Evolutionary conservation across 2,797 vertebrate species (phyloP).

Genomic region (Helostoma temminkii): DNA sequence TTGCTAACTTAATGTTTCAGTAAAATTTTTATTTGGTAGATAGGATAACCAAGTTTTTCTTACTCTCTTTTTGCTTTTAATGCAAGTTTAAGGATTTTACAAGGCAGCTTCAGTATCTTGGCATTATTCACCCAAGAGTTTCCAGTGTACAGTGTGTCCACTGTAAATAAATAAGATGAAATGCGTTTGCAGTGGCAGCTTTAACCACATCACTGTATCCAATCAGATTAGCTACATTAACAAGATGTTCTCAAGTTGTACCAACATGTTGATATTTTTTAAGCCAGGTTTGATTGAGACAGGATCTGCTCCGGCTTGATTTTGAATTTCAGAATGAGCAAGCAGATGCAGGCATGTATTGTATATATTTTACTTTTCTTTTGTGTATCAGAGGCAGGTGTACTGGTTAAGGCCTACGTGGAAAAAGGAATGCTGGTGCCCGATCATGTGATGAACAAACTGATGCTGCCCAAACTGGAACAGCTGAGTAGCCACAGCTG

Average conservation of each 20-base stretch:
- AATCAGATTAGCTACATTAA: background rate
- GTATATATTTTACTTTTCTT: conserved; percentile 33
- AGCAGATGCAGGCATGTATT: conserved; percentile 1
- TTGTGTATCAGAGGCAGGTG: conserved; percentile 76
- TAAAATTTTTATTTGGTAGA: background rate
- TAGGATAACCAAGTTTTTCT: background rate
- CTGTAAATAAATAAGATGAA: background rate
- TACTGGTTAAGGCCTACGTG: conserved; percentile 89
- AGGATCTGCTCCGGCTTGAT: background rate
- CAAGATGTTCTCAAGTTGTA: too few relatives aligned
- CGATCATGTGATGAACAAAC: conserved; percentile 90
- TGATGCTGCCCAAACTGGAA: conserved; percentile 90
- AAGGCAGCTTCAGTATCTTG: background rate
- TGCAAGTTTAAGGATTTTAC: background rate
- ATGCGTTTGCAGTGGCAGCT: background rate
- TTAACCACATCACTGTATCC: background rate
- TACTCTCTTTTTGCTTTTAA: background rate
- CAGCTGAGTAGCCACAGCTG: conserved; percentile 88
- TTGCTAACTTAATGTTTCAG: conserved; percentile 8
- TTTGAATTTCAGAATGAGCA: background rate
- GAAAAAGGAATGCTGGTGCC: conserved; percentile 91
- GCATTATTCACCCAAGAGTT: background rate
- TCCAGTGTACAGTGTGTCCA: background rate
- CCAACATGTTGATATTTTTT: too few relatives aligned
- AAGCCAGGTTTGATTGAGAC: background rate